Evolutionary conservation across 2,888 invertebrate species (phyloP), one percentile per base, ranked within the genome.

Genomic region (Zele albiditarsus): DNA sequence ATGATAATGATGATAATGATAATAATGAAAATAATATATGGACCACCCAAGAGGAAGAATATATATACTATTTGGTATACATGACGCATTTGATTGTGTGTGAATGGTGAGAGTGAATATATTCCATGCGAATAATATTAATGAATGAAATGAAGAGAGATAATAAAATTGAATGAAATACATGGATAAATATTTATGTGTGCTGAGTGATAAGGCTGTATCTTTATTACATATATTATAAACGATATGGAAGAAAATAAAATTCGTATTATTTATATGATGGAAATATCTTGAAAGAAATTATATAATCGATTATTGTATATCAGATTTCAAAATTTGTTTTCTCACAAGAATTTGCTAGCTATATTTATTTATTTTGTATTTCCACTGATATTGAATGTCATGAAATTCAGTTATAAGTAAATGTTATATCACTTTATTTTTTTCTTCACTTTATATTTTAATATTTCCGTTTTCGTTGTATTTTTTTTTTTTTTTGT

Each of bases 41-140:
- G 73, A 68, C 73, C 68, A 74, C 73, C 58, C 68, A 74, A 53
- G 67, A n/a, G 25, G 62, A 20, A 65, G 12, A 14, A 53, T 70
- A 14, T 46, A 53, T 33, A n/a, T 60, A 38, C 58, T 31, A 31
- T 31, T 4, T 4, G 31, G 31, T 31, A 31, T 31, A 31, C 31
- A 31, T 31, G 1, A 31, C 31, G 31, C 5, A 6, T 31, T 31
- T 31, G 31, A 31, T 31, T 31, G 31, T 31, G 31, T 31, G 31
- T 31, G 31, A 31, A 31, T 31, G 31, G 31, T 25, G 25, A 25
- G 38, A 25, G 53, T n/a, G 31, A 42, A 31, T 20, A 10, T 38
- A 58, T 28, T 53, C 25, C 38, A 28, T 67, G 60, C 27, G 58
- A 46, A 46, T 58, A 67, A 67, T 66, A 72, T 72, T 31, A 65